phyloP scores from a whole-genome alignment of 1,140 invertebrate species.

The Magallana gigas region DNA sequence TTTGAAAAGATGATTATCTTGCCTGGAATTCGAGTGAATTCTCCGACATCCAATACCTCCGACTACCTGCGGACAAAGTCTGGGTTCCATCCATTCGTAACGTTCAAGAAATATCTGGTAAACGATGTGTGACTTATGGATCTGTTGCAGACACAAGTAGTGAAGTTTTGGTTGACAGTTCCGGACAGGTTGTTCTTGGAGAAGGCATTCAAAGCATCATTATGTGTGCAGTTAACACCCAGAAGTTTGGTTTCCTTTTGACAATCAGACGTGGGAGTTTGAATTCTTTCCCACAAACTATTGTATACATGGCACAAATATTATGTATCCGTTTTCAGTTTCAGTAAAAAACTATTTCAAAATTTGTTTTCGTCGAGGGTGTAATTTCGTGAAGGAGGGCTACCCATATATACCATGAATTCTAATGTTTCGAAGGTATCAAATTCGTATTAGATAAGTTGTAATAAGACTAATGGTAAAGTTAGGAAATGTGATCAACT shows the following conservation, averaged over 20 bases:
- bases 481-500: too few species aligned
- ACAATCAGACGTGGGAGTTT: constrained; percentile 31
- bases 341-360: too few species aligned
- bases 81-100: constrained; percentile 22
- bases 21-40: constrained; percentile 11
- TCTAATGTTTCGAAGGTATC: too few species aligned
- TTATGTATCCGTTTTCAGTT: too few species aligned
- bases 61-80: neutral
- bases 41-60: neutral
- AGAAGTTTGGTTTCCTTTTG: constrained; percentile 41
- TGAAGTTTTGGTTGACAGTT: neutral
- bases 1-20: neutral
- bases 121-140: neutral
- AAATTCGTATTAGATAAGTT: too few species aligned
- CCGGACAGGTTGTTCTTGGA: neutral
- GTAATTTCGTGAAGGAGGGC: too few species aligned
- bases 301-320: neutral
- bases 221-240: neutral
- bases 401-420: too few species aligned
- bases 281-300: neutral
- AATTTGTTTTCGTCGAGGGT: too few species aligned
- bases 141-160: neutral
- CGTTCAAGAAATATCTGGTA: neutral
- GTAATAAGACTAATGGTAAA: too few species aligned
- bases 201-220: too few species aligned